These are phyloP conservation scores for Ficedula albicollis DNA, from an alignment of 2,797 vertebrate genomes.

Conservation along the genomic window DNA sequence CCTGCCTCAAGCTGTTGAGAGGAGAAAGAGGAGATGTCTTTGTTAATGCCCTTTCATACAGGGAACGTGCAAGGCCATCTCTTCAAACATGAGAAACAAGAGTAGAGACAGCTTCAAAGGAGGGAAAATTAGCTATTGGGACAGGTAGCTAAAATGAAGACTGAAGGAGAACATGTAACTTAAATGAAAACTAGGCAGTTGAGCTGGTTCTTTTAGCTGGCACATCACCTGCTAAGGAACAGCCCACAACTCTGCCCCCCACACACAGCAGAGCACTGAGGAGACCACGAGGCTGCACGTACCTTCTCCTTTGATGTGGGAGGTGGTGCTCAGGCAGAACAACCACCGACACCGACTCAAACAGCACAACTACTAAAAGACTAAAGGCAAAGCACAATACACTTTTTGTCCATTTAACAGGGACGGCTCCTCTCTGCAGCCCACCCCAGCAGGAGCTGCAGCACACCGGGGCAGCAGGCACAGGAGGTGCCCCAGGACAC, in stretches of 20 bases:
- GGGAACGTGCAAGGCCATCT: not conserved
- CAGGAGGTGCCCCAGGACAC: not conserved
- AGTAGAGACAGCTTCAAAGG: not conserved
- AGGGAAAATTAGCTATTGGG: not conserved
- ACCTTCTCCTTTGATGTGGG: not conserved
- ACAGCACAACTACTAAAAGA: accelerated
- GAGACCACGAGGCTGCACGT: not conserved
- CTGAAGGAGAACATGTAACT: not conserved
- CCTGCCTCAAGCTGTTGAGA: not conserved
- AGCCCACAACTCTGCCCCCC: not conserved
- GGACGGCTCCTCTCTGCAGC: not conserved
- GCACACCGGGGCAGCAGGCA: no score
- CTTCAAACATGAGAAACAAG: not conserved
- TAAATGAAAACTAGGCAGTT: not conserved
- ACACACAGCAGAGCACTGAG: not conserved
- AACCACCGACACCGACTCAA: not conserved
- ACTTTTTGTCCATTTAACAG: no score
- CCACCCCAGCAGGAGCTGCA: not conserved
- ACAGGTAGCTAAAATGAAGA: not conserved
- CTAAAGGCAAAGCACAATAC: not conserved
- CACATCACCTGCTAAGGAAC: not conserved
- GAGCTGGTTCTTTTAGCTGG: not conserved
- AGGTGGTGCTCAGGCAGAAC: not conserved
- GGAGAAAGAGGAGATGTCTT: not conserved
- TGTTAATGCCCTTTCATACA: not conserved